These are phyloP conservation scores for Drosophila kurseongensis DNA, from an alignment of 1,140 invertebrate genomes.

Conservation along the genomic window DNA sequence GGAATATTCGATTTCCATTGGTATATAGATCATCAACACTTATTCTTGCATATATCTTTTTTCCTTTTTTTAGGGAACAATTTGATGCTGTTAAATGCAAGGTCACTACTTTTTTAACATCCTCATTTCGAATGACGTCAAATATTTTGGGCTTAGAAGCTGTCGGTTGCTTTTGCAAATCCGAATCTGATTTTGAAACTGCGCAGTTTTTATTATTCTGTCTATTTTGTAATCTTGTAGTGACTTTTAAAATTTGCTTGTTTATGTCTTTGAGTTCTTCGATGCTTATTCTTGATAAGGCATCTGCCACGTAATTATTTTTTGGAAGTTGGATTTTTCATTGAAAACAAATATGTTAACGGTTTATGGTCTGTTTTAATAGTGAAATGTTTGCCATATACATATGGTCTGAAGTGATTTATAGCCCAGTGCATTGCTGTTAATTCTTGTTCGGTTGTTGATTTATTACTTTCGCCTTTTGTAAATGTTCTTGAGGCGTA, in stretches of 20 bases:
- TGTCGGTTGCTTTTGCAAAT: conserved; percentile 1
- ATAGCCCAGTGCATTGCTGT: no score
- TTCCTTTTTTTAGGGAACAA: background rate
- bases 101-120: background rate
- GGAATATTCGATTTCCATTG: background rate
- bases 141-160: conserved; percentile 3
- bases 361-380: background rate
- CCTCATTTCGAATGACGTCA: background rate
- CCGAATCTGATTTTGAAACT: background rate
- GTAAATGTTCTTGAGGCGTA: no score
- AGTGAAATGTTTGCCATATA: no score
- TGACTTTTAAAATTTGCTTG: background rate
- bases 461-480: no score
- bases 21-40: no score
- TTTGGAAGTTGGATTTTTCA: conserved; percentile 42
- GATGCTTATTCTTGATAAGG: background rate
- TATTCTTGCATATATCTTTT: no score
- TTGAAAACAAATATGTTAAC: conserved; percentile 3
- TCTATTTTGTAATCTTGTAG: background rate
- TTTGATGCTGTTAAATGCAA: background rate
- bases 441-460: no score
- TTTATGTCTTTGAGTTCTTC: background rate
- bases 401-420: no score
- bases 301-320: background rate
- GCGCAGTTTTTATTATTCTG: background rate